Conservation (phyloP, 2,797 vertebrate genomes). For the Oryzias sinensis region DNA sequence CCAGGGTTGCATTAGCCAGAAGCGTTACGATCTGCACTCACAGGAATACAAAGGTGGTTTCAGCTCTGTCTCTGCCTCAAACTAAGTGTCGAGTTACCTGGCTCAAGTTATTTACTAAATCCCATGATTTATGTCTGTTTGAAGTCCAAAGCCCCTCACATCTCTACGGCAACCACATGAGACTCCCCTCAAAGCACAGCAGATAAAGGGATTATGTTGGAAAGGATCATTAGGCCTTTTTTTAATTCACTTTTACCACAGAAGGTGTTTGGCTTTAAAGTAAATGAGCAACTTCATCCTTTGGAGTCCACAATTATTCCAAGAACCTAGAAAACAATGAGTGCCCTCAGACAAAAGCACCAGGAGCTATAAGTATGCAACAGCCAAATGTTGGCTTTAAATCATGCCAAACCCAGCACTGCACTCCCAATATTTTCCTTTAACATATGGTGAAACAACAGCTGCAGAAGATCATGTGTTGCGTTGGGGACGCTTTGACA, state of each 20-base stretch:
- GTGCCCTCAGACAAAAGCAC: slow-evolving; percentile 37
- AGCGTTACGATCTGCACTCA: slow-evolving; percentile 30
- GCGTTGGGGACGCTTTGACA: slow-evolving; percentile 59
- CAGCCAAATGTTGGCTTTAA: slow-evolving; percentile 43
- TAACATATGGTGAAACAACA: slow-evolving; percentile 62
- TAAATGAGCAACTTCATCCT: slow-evolving; percentile 22
- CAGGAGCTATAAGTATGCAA: slow-evolving; percentile 57
- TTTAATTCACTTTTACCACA: slow-evolving; percentile 56
- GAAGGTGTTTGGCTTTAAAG: slow-evolving; percentile 34
- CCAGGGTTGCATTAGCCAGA: slow-evolving; percentile 57
- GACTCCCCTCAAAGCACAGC: slow-evolving; percentile 38
- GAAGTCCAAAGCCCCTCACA: slow-evolving; percentile 41
- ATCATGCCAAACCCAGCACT: slow-evolving; percentile 49
- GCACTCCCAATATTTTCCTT: slow-evolving; percentile 45
- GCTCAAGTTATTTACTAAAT: slow-evolving; percentile 33
- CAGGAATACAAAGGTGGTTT: slow-evolving; percentile 8
- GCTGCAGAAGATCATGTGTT: slow-evolving; percentile 43
- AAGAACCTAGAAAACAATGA: slow-evolving; percentile 37
- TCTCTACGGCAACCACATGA: slow-evolving; percentile 43
- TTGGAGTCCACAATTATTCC: slow-evolving; percentile 19
- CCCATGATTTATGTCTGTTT: slow-evolving; percentile 25
- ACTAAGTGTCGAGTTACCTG: slow-evolving; percentile 35
- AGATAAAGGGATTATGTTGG: slow-evolving; percentile 51
- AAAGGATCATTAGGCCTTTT: slow-evolving; percentile 29
- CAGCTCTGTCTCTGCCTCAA: slow-evolving; percentile 18